phyloP scores from a whole-genome alignment of 2,797 vertebrate genomes.

The Poeciliopsis paucimaculata region DNA sequence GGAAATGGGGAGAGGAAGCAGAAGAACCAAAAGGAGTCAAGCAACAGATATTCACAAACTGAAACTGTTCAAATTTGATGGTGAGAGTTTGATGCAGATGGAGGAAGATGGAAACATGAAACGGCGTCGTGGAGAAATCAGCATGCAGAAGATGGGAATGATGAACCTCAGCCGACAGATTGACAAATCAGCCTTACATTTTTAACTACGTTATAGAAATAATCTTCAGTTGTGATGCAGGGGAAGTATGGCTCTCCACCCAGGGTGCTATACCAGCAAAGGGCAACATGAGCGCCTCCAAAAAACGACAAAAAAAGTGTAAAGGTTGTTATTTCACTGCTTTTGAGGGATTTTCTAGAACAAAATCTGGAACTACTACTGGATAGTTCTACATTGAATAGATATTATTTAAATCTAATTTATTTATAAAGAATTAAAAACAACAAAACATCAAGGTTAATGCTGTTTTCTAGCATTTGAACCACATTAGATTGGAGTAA shows the following conservation, averaged over 20 bases:
- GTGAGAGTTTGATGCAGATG: background rate
- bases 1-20: conserved; percentile 14
- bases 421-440: background rate
- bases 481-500: background rate
- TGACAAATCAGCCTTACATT: background rate
- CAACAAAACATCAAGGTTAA: background rate
- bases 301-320: background rate
- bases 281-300: background rate
- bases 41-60: conserved; percentile 25
- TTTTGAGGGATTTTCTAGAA: background rate
- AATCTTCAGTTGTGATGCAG: background rate
- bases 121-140: conserved; percentile 7
- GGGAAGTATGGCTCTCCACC: background rate
- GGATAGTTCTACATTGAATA: background rate
- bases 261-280: background rate
- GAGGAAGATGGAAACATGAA: background rate
- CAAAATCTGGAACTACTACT: background rate
- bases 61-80: conserved; percentile 11
- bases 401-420: background rate
- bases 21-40: conserved; percentile 54
- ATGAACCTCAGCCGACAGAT: conserved; percentile 15
- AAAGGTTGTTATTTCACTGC: background rate
- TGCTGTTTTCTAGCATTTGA: background rate
- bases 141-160: conserved; percentile 31
- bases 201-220: conserved; percentile 1